Evolutionary conservation across 1,140 invertebrate species (phyloP), one percentile per base, ranked within the genome.

Genomic region (Drosophila subobscura): DNA sequence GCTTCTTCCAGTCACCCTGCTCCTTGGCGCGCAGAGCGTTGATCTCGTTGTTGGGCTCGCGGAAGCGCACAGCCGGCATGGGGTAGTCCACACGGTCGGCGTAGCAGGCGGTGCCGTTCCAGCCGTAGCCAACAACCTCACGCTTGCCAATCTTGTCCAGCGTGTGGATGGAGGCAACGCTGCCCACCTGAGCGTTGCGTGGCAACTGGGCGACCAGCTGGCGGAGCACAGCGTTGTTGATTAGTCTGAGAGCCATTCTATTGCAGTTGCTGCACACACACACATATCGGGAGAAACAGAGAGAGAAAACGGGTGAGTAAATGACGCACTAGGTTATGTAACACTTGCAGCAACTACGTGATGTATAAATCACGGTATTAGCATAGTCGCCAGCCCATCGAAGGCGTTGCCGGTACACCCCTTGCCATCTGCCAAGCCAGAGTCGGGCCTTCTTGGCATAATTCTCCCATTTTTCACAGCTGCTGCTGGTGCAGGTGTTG

Each of bases 1-100:
- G 91, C 73, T 96, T 96, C 72, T 95, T 96, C 98, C 98, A 99
- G 90, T 99, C 98, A 33, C 96, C 97, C 92, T 97, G 97, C 92
- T 99, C 98, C 91, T 99, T 99, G 86, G 97, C 94, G 67, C 95
- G 94, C 44, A 99, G 92, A 33, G 94, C 94, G 90, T 93, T 92
- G 64, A 95, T 92, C 73, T 95, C 94, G 52, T 94, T 92, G 50
- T 92, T 94, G 37, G 93, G 91, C 68, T 94, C 93, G 83, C 94
- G 95, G 93, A 96, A 99, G 60, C 98, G 93, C 63, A 99, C 95
- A 45, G 97, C 96, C n/a, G 98, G 98, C 92, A 96, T 93, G 14
- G 98, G 98, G 88, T 95, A 96, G 77, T 96, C 96, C 5, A 92
- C 46, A 59, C 94, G 92, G 91, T 99, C 98, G 1, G 95, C 92